These are phyloP conservation scores for Parelbella ahira DNA, from an alignment of 2,888 invertebrate species.

Conservation along the genomic window DNA sequence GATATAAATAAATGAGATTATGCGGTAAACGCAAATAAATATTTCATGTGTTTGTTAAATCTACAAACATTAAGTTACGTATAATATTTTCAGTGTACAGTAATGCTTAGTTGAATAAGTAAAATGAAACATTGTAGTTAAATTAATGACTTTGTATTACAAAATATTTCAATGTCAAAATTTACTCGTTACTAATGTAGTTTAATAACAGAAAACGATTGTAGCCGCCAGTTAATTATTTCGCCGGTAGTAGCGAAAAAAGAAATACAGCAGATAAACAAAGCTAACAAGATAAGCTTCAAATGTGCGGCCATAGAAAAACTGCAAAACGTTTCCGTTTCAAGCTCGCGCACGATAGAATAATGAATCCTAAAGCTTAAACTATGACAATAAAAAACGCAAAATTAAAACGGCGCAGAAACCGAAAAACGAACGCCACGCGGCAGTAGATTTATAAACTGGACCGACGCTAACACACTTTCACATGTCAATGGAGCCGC, in stretches of 20 bases:
- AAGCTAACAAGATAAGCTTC: constrained; percentile 20
- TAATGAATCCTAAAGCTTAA: constrained; percentile 31
- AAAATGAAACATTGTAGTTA: too few relatives aligned
- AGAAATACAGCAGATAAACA: constrained; percentile 8
- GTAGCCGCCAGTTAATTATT: constrained; percentile 15
- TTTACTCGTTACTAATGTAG: too few relatives aligned
- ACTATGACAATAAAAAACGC: constrained; percentile 36
- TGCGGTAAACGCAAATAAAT: too few relatives aligned
- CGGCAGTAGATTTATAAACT: constrained; percentile 73
- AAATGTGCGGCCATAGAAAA: constrained; percentile 11
- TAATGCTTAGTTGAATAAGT: too few relatives aligned
- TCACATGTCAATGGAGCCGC: constrained; percentile 77
- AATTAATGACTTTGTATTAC: too few relatives aligned
- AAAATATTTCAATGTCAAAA: too few relatives aligned
- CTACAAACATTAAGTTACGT: too few relatives aligned
- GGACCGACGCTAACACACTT: constrained; percentile 74
- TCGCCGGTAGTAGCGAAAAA: constrained; percentile 10
- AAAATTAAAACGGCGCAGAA: constrained; percentile 48
- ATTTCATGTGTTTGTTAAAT: too few relatives aligned
- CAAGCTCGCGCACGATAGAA: constrained; percentile 25
- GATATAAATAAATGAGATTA: too few relatives aligned
- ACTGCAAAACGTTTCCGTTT: constrained; percentile 15
- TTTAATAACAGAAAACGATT: constrained; percentile 8
- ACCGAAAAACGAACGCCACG: constrained; percentile 41
- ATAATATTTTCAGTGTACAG: too few relatives aligned